Base-by-base conservation (phyloP, 2,888 invertebrate species). In the Perizoma flavofasciatum region DNA sequence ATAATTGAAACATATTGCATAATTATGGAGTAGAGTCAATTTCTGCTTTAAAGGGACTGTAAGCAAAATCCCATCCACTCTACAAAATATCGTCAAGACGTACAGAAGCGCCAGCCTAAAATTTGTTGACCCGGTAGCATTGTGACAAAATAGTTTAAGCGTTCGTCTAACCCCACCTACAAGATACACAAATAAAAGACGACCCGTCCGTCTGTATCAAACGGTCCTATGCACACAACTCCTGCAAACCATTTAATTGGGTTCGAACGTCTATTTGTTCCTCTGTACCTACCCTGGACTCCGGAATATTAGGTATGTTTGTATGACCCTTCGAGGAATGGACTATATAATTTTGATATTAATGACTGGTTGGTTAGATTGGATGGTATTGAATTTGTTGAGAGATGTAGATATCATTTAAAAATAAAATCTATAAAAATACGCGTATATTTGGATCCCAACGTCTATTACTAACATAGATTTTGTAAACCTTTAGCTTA, bases 241-340 rank as follows among this genome's bases (percentile, higher is more conserved):
- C 58, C 49, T 35, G 58, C 62, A 62, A 75, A 73, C 81, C 83
- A 85, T 87, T 86, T 88, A 88, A 88, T 88, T 88, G 86, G 86
- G 84, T 78, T 73, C 77, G 73, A 75, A 76, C 78, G 81, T 85
- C 79, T 86, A 79, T 83, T 79, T 82, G 82, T 77, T 69, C 75
- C 68, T 58, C 6, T 49, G 37, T 40, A 50, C 33, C 41, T 45
- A 49, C 43, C 9, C 45, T 32, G 52, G 34, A 34, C 52, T 33
- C 49, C 11, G 45, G 53, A 57, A 61, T 66, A 66, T 60, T 62
- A 22, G 22, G 22, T 22, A 66, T 65, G 63, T 68, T 69, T 68
- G 67, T 49, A 60, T 54, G 52, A 57, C 60, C 66, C 63, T 63
- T 59, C 63, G 64, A 63, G 64, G 61, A 54, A 60, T 52, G 54